Evolutionary conservation across 2,888 invertebrate species (phyloP).

Genomic region (Subacronicta megacephala): DNA sequence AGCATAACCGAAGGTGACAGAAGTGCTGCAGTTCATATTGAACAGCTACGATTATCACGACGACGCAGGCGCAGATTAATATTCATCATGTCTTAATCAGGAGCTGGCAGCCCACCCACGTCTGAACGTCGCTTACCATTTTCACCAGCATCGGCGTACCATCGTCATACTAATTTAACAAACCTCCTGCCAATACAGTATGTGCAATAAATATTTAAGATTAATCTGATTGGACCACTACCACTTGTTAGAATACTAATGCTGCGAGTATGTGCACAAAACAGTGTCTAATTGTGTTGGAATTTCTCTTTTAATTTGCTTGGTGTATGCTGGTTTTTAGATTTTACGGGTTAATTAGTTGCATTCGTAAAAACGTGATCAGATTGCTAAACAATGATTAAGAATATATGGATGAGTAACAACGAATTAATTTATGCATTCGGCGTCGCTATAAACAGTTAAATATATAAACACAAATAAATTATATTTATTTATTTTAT

Average conservation of each 20-base stretch:
- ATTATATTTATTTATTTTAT: too few species aligned
- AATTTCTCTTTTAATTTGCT: constrained; percentile 61
- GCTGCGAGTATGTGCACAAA: constrained; percentile 53
- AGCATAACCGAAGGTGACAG: constrained; percentile 32
- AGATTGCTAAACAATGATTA: constrained; percentile 23
- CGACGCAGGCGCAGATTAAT: constrained; percentile 69
- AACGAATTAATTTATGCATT: neutral
- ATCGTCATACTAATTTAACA: constrained; percentile 87
- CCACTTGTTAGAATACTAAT: constrained; percentile 86
- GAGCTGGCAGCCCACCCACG: constrained; percentile 84
- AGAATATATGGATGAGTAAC: constrained; percentile 21
- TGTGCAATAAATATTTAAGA: constrained; percentile 89
- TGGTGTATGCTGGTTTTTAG: constrained; percentile 45
- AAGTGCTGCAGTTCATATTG: constrained; percentile 29
- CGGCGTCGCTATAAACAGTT: too few species aligned
- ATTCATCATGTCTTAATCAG: constrained; percentile 86
- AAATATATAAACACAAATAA: too few species aligned
- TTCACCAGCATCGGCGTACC: constrained; percentile 84
- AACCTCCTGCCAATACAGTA: constrained; percentile 80
- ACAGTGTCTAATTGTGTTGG: constrained; percentile 62
- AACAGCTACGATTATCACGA: constrained; percentile 30
- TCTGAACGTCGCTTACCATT: constrained; percentile 78
- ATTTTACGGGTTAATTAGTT: constrained; percentile 54
- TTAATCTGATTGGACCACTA: constrained; percentile 84
- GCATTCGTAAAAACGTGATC: constrained; percentile 33